Base-by-base conservation (phyloP, 2,797 vertebrate species). In the Podarcis siculus region DNA sequence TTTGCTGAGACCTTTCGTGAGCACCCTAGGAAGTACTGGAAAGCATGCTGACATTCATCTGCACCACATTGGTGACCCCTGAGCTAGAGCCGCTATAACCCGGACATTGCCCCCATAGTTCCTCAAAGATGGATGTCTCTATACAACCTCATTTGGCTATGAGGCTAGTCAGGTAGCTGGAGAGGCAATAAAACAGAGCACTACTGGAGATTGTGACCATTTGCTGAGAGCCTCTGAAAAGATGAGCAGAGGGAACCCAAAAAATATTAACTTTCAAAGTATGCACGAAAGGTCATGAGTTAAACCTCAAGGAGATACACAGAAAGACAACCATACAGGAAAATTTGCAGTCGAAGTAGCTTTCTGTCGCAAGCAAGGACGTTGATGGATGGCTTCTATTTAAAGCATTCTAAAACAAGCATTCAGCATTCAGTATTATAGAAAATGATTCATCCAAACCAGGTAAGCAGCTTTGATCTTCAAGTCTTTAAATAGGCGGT, bases 361-460 rank as follows among this genome's bases (percentile, higher is more conserved):
- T 30, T 81, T 85, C 42, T 81, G 58, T 37, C 21, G 7, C 61
- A 89, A 75, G 69, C 55, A 75, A 89, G 25, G 69, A 66, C 12
- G 39, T 49, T 49, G 88, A 86, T 37, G 35, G 69, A 55, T 37
- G 32, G 71, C 12, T 67, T 86, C 71, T 89, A 89, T 89, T 82
- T 81, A 89, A 89, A 82, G 83, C 27, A 15, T 86, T 75, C 88
- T 89, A 86, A 89, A 89, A 85, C 39, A 39, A 77, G 78, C 32
- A 17, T 45, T 81, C 49, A 5, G 35, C 27, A 75, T 86, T 45
- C 86, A 77, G 42, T 78, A 45, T 83, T 81, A 78, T 32, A 82
- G 35, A 86, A 85, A 81, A 45, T 89, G 78, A 89, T 81, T 89
- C 88, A 86, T 81, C 61, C 83, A 32, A 55, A 80, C 32, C 61